Evolutionary conservation across 2,797 vertebrate species (phyloP), one percentile per base, ranked within the genome.

Genomic region (Silurus lanzhouensis): DNA sequence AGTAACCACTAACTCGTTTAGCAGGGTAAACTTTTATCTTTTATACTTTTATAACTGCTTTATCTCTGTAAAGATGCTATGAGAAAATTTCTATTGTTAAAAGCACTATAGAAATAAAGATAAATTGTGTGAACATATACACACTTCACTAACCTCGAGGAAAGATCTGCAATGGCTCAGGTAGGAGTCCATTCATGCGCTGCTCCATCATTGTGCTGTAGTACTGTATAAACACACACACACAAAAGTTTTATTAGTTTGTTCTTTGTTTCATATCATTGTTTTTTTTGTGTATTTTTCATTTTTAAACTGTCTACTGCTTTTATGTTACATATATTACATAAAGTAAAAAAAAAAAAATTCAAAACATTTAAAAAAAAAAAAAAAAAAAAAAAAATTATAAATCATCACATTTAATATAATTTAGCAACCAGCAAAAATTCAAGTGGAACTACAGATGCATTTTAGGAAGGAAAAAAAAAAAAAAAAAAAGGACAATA

Each of bases 161-260:
- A 95, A 98, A 99, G 92, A 99, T 99, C 94, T 99, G 98, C 1
- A 99, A 95, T 83, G 98, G 97, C 89, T 99, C 98, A 80, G 96
- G 97, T 92, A 98, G 90, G 84, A 97, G 95, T 91, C 97, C 97
- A 91, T 97, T 98, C 92, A 97, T 96, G 87, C 97, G 96, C 91
- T 99, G 97, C 88, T 99, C 98, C 93, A 97, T 96, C 93, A 98
- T 95, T 83, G 96, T 98, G 93, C 96, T 97, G 94, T 93, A 98
- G 94, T 99, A 99, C 98, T 99, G 91, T 88, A 94, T 90, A 92
- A 81, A 92, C 86, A 63, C 2, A 88, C 2, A 88, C 17, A 6
- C 10, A 72, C 17, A 6, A 17, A 15, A 9, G 57, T 84, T 58
- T 80, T 78, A 81, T 60, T 20, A 31, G 25, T 38, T 20, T 60